A percentile compares a stretch with the other conserved stretches of the same genome.
Conservation (phyloP, 2,797 vertebrate species). For the Malurus leucopterus region DNA sequence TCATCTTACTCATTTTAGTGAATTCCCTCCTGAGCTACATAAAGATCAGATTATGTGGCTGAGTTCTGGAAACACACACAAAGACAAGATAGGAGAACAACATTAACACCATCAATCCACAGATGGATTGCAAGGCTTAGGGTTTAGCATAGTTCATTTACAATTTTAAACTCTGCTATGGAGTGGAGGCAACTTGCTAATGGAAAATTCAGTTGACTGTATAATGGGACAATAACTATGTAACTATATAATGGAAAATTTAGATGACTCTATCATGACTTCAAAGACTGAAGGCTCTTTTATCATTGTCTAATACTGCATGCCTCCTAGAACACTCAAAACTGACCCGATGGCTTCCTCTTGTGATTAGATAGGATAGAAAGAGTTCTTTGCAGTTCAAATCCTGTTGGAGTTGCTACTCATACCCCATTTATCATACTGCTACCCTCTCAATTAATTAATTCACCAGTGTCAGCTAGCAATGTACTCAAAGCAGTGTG, state of each 20-base stretch:
- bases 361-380: not conserved
- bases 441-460: not conserved
- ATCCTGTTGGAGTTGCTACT: not conserved
- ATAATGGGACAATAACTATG: not conserved
- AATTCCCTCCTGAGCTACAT: not conserved
- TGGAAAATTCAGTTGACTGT: not conserved
- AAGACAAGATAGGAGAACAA: not conserved
- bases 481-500: not conserved
- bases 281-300: not conserved
- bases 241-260: not conserved
- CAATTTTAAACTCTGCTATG: not conserved
- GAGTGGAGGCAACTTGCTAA: not conserved
- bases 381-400: not conserved
- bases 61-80: not conserved
- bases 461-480: not conserved
- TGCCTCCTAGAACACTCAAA: not conserved
- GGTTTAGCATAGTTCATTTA: not conserved
- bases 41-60: not conserved
- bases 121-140: not conserved
- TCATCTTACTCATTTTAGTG: not conserved
- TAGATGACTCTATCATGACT: not conserved
- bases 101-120: not conserved
- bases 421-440: not conserved
- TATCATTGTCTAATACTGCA: not conserved
- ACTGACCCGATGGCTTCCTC: not conserved